A percentile compares a stretch with the other conserved stretches of the same genome.
Conservation (phyloP, 2,113 vertebrate species). For the Dromiciops gliroides region DNA sequence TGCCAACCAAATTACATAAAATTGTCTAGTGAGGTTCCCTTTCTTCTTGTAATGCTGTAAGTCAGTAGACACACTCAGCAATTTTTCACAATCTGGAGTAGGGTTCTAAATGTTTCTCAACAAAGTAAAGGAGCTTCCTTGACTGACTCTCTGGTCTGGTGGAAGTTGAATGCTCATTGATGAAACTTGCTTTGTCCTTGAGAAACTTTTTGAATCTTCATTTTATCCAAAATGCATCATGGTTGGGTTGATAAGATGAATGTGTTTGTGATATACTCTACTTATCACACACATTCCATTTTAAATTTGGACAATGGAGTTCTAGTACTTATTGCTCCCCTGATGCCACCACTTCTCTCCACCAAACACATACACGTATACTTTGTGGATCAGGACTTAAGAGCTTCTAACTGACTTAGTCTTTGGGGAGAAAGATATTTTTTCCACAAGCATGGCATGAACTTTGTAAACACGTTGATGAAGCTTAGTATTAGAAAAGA, state of each 20-base stretch:
- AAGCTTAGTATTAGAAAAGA: background rate
- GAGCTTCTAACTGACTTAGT: background rate
- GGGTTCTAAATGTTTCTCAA: background rate
- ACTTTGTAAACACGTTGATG: background rate
- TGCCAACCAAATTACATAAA: background rate
- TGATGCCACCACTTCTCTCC: background rate
- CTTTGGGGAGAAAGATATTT: background rate
- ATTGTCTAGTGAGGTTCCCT: background rate
- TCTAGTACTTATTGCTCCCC: background rate
- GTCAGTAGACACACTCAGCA: background rate
- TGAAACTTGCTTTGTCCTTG: background rate
- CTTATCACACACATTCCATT: background rate
- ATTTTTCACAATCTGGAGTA: background rate
- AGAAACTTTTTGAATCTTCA: background rate
- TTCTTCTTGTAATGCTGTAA: background rate
- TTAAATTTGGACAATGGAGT: background rate
- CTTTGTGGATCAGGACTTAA: background rate
- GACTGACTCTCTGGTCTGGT: background rate
- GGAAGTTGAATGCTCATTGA: background rate
- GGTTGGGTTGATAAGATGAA: background rate
- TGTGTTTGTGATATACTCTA: background rate
- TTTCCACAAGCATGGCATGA: background rate
- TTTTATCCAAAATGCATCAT: background rate
- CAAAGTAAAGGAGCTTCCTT: background rate
- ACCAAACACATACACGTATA: background rate